Base-by-base conservation (phyloP, 2,888 invertebrate species). In the Drymonia ruficornis region DNA sequence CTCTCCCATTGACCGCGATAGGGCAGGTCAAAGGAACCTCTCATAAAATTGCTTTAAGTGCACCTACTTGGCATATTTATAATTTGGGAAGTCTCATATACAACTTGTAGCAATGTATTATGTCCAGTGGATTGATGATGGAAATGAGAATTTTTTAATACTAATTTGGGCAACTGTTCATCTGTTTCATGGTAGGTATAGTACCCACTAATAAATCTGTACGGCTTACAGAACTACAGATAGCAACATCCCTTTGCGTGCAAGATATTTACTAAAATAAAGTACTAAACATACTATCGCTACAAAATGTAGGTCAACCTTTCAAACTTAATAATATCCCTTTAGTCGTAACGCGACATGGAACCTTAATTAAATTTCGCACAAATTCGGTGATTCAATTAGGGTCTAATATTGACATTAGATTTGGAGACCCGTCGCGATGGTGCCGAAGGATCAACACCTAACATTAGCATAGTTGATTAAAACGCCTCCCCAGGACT, bases 401-500 rank as follows among this genome's bases (percentile, higher is more conserved):
- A 89, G 85, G 76, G 72, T 76, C 77, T 83, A 80, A 87, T 87
- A 89, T 89, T 89, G 89, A 87, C 87, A 84, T 84, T 78, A 80
- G 83, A 72, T 79, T 85, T 83, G 80, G 83, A 73, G 80, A 73
- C 72, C 70, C 80, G 78, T 47, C 34, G 16, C 12, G 47, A 73
- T 74, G 72, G 74, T 70, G 29, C 55, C 78, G 76, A 79, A 76
- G 84, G 84, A 87, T 86, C 86, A 86, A 87, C 88, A 85, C 83
- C 86, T 86, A 84, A 87, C 89, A 91, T 91, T 91, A 89, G 86
- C 89, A 89, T 89, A 89, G 88, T 89, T 91, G 91, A 91, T 91
- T 91, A 91, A 90, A 91, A 91, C 87, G 89, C 87, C 88, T 86
- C 82, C 82, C 77, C 82, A 80, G 78, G 80, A 82, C 73, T 76